A percentile compares a stretch with the other conserved stretches of the same genome.
phyloP scores from a whole-genome alignment of 1,140 invertebrate genomes.

The Megalonaias nervosa region DNA sequence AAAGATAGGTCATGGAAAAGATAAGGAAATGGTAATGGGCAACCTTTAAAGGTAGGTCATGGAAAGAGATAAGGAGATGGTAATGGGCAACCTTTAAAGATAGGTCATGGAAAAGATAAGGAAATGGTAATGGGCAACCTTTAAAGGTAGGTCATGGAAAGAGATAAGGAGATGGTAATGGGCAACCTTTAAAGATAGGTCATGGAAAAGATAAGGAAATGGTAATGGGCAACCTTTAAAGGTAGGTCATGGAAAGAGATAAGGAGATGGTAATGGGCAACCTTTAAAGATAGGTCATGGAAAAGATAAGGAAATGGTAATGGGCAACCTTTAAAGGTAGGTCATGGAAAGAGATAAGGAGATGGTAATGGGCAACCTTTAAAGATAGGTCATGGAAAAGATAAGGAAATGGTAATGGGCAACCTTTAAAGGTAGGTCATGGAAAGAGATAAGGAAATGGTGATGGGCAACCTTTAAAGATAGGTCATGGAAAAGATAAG shows the following conservation, averaged over 20 bases:
- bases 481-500: slow-evolving; percentile 43
- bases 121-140: slow-evolving; percentile 42
- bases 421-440: slow-evolving; percentile 53
- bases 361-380: slow-evolving; percentile 39
- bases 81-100: slow-evolving; percentile 50
- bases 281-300: slow-evolving; percentile 48
- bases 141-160: slow-evolving; percentile 48
- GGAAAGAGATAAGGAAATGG: slow-evolving; percentile 41
- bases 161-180: slow-evolving; percentile 40
- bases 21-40: slow-evolving; percentile 39
- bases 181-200: slow-evolving; percentile 44
- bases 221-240: slow-evolving; percentile 45
- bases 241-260: slow-evolving; percentile 53
- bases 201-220: slow-evolving; percentile 41
- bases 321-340: slow-evolving; percentile 51
- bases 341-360: slow-evolving; percentile 45
- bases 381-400: slow-evolving; percentile 42
- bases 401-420: slow-evolving; percentile 39
- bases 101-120: slow-evolving; percentile 47
- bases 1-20: slow-evolving; percentile 50
- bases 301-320: slow-evolving; percentile 38
- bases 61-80: no score
- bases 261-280: slow-evolving; percentile 36
- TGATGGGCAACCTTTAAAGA: slow-evolving; percentile 48
- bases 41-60: slow-evolving; percentile 50